Evolutionary conservation across 2,113 vertebrate genomes (phyloP).

Genomic region (Chaetodon trifascialis): DNA sequence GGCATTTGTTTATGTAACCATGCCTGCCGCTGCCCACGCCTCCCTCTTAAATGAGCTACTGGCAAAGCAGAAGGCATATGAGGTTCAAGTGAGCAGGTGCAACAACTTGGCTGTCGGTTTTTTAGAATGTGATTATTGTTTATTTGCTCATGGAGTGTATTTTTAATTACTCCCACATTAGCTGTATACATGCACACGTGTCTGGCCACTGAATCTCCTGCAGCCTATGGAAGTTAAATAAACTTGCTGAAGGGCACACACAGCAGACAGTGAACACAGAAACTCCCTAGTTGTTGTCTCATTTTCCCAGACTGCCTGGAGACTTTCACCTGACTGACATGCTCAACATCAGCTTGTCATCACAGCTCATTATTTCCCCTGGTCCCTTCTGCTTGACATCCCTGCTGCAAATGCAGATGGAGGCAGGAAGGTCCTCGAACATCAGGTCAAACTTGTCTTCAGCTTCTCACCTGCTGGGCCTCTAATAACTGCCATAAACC

Average conservation of each 20-base stretch:
- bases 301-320: constrained; percentile 1
- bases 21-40: constrained; percentile 65
- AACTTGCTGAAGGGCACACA: background rate
- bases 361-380: constrained; percentile 26
- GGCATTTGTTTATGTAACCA: constrained; percentile 76
- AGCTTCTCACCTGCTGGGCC: background rate
- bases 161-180: constrained; percentile 36
- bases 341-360: background rate
- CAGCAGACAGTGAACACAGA: constrained; percentile 18
- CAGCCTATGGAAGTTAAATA: constrained; percentile 5
- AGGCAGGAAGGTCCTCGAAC: background rate
- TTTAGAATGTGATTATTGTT: constrained; percentile 1
- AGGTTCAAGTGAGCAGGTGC: constrained; percentile 28
- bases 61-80: constrained; percentile 10
- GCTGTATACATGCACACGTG: background rate
- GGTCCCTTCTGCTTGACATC: background rate
- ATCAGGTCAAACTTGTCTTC: constrained; percentile 8
- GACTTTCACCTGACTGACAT: background rate
- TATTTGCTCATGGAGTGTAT: background rate
- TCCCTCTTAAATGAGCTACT: constrained; percentile 32
- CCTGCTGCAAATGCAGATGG: background rate
- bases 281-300: background rate
- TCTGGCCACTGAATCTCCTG: constrained; percentile 2
- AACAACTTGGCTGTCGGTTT: background rate
- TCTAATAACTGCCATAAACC: constrained; percentile 11